These are phyloP conservation scores for Litocranius walleri DNA, from an alignment of 2,113 vertebrate species.

Conservation along the genomic window DNA sequence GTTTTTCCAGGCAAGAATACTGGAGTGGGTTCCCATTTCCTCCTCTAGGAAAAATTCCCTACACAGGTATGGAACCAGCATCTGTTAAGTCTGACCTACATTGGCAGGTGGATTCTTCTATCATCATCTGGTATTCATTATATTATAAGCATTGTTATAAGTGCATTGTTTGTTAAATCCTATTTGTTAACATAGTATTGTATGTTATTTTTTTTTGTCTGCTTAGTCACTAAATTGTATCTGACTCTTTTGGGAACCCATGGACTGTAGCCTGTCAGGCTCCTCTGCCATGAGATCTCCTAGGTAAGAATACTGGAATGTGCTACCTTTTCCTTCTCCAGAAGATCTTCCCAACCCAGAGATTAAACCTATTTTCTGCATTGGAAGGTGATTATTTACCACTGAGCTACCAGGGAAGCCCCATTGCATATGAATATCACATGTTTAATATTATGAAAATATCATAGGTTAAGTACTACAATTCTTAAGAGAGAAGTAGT, in stretches of 20 bases:
- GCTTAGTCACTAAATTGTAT: background rate
- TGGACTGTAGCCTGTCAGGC: background rate
- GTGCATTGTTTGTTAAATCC: background rate
- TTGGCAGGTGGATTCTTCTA: background rate
- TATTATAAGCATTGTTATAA: background rate
- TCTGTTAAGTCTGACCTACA: background rate
- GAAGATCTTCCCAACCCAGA: background rate
- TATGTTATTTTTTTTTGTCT: background rate
- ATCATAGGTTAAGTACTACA: accelerated
- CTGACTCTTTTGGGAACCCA: background rate
- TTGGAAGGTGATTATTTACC: background rate
- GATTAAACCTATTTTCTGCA: background rate
- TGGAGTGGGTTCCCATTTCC: background rate
- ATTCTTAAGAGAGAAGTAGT: background rate
- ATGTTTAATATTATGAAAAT: background rate
- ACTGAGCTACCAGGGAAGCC: background rate
- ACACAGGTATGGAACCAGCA: background rate
- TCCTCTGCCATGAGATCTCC: background rate
- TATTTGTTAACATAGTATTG: background rate
- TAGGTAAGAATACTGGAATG: background rate
- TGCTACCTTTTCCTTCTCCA: background rate
- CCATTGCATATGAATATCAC: background rate
- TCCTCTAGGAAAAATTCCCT: background rate
- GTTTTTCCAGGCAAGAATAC: background rate
- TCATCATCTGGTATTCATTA: background rate